phyloP scores from a whole-genome alignment of 2,113 vertebrate genomes.

The Irena cyanogastra region DNA sequence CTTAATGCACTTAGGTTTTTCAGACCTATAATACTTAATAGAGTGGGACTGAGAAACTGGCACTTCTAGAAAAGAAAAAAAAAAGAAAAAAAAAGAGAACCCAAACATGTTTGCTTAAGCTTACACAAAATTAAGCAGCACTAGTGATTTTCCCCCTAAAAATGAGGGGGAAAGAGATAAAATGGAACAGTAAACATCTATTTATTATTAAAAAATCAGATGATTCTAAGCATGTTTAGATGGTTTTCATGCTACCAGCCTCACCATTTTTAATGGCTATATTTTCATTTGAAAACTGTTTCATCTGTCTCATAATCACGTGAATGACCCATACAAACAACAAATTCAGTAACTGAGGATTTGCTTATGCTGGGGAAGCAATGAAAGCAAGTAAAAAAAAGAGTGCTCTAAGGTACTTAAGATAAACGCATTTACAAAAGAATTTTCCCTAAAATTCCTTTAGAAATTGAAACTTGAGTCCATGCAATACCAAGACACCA shows the following conservation, averaged over 20 bases:
- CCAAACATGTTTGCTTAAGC: rapidly evolving
- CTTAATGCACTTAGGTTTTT: not conserved
- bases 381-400: not conserved
- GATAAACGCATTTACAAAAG: not conserved
- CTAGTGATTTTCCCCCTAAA: not conserved
- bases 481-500: not conserved
- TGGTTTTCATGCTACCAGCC: not conserved
- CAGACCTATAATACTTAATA: not conserved
- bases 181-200: not conserved
- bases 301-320: not conserved
- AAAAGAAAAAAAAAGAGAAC: too few species aligned
- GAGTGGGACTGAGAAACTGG: not conserved
- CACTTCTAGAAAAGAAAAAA: too few species aligned
- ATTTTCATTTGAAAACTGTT: not conserved
- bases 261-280: not conserved
- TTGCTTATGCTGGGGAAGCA: not conserved
- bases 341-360: not conserved
- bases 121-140: not conserved
- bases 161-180: not conserved
- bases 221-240: not conserved
- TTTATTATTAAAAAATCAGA: not conserved
- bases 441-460: not conserved
- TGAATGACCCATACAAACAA: not conserved
- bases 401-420: not conserved
- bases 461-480: not conserved